Evolutionary conservation across 2,888 invertebrate species (phyloP).

Genomic region (Agrotis ipsilon): DNA sequence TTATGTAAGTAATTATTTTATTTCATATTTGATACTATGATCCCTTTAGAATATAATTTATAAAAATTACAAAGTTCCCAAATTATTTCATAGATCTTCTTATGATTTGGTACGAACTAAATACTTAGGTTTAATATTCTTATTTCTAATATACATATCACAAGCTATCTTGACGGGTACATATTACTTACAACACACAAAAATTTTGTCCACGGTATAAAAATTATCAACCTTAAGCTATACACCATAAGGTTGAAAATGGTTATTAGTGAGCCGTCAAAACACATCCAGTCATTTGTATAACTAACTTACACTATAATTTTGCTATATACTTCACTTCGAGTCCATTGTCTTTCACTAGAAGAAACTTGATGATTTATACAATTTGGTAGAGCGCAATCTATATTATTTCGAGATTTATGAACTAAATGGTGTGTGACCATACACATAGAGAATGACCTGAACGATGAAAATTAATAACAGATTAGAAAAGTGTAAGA

Average conservation of each 20-base stretch:
- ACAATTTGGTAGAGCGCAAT: conserved; percentile 39
- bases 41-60: conserved; percentile 40
- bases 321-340: conserved; percentile 51
- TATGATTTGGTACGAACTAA: conserved; percentile 36
- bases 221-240: conserved; percentile 28
- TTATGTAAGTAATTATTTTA: background rate
- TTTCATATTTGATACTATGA: conserved; percentile 16
- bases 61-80: conserved; percentile 47
- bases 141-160: conserved; percentile 60
- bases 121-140: conserved; percentile 32
- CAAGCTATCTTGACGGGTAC: conserved; percentile 51
- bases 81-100: conserved; percentile 24
- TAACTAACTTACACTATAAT: conserved; percentile 54
- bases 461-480: too few relatives aligned
- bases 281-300: conserved; percentile 45
- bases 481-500: too few relatives aligned
- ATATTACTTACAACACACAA: conserved; percentile 23
- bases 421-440: conserved; percentile 27
- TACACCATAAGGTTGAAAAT: conserved; percentile 24
- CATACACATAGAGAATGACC: too few relatives aligned
- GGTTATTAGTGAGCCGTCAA: conserved; percentile 25
- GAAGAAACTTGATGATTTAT: conserved; percentile 49
- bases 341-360: conserved; percentile 46
- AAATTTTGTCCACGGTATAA: conserved; percentile 32
- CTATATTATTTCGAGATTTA: conserved; percentile 30